A percentile compares a stretch with the other conserved stretches of the same genome.
Conservation (phyloP, 2,888 invertebrate species). For the Epinotia bilunana region DNA sequence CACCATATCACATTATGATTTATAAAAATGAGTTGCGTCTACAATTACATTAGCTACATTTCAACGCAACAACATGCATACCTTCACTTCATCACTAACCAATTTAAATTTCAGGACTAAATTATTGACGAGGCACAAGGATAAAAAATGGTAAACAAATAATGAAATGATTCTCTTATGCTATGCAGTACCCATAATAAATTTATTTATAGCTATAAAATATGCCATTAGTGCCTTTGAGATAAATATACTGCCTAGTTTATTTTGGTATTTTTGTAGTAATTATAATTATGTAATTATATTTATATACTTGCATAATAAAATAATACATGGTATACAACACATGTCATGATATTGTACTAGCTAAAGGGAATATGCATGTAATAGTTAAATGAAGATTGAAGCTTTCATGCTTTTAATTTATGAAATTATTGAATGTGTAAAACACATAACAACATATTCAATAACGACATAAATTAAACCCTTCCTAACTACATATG, state of each 20-base stretch:
- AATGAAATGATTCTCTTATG: constrained; percentile 63
- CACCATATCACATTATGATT: neutral
- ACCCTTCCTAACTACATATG: neutral
- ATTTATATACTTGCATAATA: neutral
- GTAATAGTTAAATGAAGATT: neutral
- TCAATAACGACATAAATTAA: too few relatives aligned
- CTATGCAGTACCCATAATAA: constrained; percentile 65
- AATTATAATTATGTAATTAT: neutral
- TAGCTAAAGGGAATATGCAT: constrained; percentile 3
- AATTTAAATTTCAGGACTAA: constrained; percentile 92
- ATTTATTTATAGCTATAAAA: constrained; percentile 64
- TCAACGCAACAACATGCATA: constrained; percentile 58
- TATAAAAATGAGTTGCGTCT: neutral
- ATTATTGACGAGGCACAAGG: constrained; percentile 93
- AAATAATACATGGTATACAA: neutral
- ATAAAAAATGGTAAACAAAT: constrained; percentile 93
- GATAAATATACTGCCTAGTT: constrained; percentile 18
- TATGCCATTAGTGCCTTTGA: constrained; percentile 46
- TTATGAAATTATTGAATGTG: neutral
- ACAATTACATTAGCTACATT: constrained; percentile 3
- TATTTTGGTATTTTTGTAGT: neutral
- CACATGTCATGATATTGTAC: neutral
- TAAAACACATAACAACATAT: too few relatives aligned
- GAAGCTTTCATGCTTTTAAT: too few relatives aligned
- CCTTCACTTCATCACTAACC: constrained; percentile 81